Conservation (phyloP, 2,888 invertebrate genomes). For the Catocala nupta region DNA sequence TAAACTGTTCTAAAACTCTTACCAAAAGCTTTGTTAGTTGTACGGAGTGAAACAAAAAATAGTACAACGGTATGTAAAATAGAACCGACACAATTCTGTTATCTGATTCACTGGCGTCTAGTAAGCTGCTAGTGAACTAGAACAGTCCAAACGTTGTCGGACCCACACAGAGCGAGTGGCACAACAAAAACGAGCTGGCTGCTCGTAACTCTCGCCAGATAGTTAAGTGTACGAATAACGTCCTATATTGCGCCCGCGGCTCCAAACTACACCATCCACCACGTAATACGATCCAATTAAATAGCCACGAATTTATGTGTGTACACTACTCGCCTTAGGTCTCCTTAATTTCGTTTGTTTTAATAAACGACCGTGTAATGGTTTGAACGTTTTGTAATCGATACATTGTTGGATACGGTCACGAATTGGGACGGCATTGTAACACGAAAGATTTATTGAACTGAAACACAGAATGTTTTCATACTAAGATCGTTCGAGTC, state of each 20-base stretch:
- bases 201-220: constrained; percentile 73
- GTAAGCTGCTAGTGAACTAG: constrained; percentile 41
- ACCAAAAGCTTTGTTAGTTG: no score
- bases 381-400: constrained; percentile 51
- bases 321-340: constrained; percentile 63
- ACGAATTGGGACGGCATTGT: constrained; percentile 26
- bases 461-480: constrained; percentile 12
- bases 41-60: not conserved
- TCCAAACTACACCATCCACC: constrained; percentile 68
- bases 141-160: constrained; percentile 45
- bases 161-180: constrained; percentile 48
- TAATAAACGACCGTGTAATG: constrained; percentile 57
- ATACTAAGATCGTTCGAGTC: no score
- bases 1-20: no score
- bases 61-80: not conserved
- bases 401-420: constrained; percentile 38
- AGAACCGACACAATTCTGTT: constrained; percentile 6
- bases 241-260: constrained; percentile 74
- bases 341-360: constrained; percentile 64
- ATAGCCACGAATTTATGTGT: constrained; percentile 75
- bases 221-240: constrained; percentile 76
- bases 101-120: constrained; percentile 20
- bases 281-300: constrained; percentile 80
- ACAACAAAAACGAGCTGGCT: constrained; percentile 61
- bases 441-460: constrained; percentile 20